A percentile compares a stretch with the other conserved stretches of the same genome.
phyloP scores from a whole-genome alignment of 1,140 invertebrate genomes.

The Homarus americanus region DNA sequence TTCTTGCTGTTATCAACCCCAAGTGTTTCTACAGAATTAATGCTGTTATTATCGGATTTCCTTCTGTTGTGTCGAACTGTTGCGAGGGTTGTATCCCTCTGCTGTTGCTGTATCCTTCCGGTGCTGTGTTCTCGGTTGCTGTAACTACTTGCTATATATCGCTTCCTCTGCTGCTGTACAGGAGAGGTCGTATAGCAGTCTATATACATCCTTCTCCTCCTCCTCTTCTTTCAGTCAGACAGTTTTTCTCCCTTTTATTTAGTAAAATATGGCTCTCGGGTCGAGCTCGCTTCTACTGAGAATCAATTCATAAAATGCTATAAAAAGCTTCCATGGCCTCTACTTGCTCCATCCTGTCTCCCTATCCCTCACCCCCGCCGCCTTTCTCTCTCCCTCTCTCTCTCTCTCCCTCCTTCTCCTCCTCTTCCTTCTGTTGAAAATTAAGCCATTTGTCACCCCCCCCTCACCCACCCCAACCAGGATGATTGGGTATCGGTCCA shows the following conservation, averaged over 20 bases:
- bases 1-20: too few relatives aligned
- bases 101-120: background rate
- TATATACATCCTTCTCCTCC: too few relatives aligned
- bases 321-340: background rate
- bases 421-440: background rate
- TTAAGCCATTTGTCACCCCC: conserved; percentile 33
- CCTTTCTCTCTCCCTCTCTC: background rate
- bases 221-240: too few relatives aligned
- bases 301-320: background rate
- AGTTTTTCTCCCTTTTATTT: background rate
- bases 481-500: background rate
- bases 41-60: background rate
- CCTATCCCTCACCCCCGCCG: background rate
- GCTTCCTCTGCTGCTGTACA: too few relatives aligned
- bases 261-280: background rate
- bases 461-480: too few relatives aligned
- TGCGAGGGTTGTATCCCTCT: background rate
- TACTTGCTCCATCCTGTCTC: background rate
- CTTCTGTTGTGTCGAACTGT: background rate
- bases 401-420: background rate
- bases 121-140: background rate
- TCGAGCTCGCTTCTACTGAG: background rate
- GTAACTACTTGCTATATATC: too few relatives aligned
- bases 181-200: too few relatives aligned
- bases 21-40: background rate